A percentile compares a stretch with the other conserved stretches of the same genome.
Evolutionary conservation across 2,797 vertebrate species (phyloP).

Genomic region (Sciurus vulgaris): DNA sequence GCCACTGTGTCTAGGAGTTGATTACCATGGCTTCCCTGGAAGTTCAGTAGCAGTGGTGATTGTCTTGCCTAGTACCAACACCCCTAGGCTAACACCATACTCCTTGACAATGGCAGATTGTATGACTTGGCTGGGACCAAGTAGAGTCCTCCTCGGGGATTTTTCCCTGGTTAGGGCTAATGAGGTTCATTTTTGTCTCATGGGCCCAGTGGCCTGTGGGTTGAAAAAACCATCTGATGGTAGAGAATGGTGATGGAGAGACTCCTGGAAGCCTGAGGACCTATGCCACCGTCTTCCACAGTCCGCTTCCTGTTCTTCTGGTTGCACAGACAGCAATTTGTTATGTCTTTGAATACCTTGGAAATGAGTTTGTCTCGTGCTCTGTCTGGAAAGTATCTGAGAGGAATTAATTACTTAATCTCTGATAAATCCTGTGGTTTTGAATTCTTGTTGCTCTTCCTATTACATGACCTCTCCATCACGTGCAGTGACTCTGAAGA

Average conservation of each 20-base stretch:
- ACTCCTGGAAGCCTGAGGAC: neutral
- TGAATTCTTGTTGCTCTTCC: neutral
- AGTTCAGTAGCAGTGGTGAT: too few species aligned
- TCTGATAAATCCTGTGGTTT: neutral
- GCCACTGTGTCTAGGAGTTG: neutral
- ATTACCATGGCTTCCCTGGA: rapidly evolving
- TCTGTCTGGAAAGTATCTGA: neutral
- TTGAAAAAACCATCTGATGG: neutral
- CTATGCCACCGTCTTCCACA: neutral
- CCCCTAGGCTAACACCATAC: too few species aligned
- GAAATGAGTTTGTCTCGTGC: neutral
- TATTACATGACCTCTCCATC: rapidly evolving
- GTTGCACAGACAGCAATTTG: neutral
- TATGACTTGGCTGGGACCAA: neutral
- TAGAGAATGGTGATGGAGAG: neutral
- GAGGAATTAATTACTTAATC: neutral
- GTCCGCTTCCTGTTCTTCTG: neutral
- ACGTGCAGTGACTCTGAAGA: neutral
- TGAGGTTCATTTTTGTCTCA: neutral
- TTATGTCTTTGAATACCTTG: neutral
- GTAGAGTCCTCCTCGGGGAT: neutral
- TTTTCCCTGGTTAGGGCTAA: neutral
- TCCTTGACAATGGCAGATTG: neutral
- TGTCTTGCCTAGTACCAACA: too few species aligned
- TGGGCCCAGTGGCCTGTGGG: neutral